phyloP scores from a whole-genome alignment of 2,113 vertebrate genomes.

The Rhadina sibilatrix region DNA sequence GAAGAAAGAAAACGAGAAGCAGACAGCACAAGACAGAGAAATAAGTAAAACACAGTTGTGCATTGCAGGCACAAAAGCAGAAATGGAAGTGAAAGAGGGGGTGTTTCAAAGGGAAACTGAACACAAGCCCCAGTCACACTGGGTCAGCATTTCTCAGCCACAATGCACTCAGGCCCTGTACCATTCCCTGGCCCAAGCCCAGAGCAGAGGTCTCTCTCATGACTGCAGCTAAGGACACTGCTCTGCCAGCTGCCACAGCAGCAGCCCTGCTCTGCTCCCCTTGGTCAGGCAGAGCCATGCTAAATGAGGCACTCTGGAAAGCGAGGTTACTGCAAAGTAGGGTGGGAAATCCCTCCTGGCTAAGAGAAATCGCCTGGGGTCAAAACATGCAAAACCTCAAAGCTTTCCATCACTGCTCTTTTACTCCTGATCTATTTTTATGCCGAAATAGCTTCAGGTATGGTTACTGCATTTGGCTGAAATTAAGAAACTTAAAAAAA shows the following conservation, averaged over 20 bases:
- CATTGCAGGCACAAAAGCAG: neutral
- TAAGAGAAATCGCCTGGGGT: neutral
- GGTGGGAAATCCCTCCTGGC: neutral
- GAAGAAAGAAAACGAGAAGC: conserved; percentile 20
- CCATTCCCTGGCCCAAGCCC: neutral
- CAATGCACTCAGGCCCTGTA: rapidly evolving
- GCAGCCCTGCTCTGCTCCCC: neutral
- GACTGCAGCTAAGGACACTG: neutral
- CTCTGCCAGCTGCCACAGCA: neutral
- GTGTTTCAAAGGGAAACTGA: neutral
- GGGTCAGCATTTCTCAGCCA: neutral
- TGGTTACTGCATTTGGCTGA: neutral
- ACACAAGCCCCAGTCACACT: neutral
- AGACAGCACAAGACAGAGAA: neutral
- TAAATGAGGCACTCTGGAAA: neutral
- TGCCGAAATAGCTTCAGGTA: neutral
- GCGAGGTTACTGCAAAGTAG: neutral
- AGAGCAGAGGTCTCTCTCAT: neutral
- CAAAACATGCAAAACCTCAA: neutral
- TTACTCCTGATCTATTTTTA: neutral
- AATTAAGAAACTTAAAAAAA: neutral
- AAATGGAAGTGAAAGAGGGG: conserved; percentile 7
- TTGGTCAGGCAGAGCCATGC: neutral
- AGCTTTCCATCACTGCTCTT: neutral
- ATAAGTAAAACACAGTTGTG: neutral